A percentile compares a stretch with the other conserved stretches of the same genome.
phyloP scores from a whole-genome alignment of 2,113 vertebrate genomes.

The Nettapus auritus region DNA sequence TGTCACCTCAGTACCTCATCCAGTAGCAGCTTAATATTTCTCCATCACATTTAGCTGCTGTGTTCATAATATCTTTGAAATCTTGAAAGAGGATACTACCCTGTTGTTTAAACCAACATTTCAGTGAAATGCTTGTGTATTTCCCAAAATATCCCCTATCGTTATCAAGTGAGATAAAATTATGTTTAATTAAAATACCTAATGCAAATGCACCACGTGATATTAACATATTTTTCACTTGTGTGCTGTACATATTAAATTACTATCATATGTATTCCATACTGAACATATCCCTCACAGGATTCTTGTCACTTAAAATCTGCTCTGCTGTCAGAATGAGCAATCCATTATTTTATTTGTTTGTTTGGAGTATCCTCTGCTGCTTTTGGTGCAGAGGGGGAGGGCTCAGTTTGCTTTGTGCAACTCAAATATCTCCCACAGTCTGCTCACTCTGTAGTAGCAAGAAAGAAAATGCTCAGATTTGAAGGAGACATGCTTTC shows the following conservation, averaged over 20 bases:
- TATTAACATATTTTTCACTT: constrained; percentile 29
- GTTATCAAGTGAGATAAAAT: neutral
- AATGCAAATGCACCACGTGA: neutral
- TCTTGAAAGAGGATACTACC: neutral
- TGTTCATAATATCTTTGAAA: neutral
- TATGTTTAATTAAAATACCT: constrained; percentile 46
- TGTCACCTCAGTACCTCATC: neutral
- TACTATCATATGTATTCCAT: constrained; percentile 6
- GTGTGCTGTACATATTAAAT: constrained; percentile 1
- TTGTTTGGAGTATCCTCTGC: neutral
- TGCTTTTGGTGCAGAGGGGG: neutral
- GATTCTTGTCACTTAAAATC: constrained; percentile 35
- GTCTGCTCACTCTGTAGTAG: neutral
- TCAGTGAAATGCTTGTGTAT: neutral
- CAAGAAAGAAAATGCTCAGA: neutral
- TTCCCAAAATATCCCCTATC: neutral
- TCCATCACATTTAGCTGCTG: neutral
- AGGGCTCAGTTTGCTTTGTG: neutral
- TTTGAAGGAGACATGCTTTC: neutral
- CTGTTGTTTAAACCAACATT: neutral
- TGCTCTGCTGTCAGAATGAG: neutral
- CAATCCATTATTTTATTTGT: neutral
- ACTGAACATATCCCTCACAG: neutral
- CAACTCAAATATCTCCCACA: neutral
- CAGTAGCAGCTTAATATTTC: constrained; percentile 3